Percentiles rank a stretch among this genome's conserved stretches.
Evolutionary conservation across 92 coral and sea anemone species (phyloP).

Genomic region (Meandrina meandrites): DNA sequence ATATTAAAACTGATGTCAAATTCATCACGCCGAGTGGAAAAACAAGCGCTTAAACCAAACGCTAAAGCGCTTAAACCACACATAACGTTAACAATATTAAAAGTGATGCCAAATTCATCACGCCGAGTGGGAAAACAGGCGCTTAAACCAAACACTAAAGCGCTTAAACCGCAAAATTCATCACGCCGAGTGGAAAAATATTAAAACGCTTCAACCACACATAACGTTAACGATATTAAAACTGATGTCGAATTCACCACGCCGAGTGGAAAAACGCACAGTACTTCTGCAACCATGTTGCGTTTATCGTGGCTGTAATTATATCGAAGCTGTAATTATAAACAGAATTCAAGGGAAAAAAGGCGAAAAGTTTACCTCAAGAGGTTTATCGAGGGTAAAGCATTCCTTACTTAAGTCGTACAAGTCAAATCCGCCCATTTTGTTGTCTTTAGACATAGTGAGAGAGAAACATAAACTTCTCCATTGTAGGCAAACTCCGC

Average conservation of each 20-base stretch:
- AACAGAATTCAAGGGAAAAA: neutral
- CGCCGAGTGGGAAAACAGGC: too few relatives aligned
- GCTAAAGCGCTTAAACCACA: too few relatives aligned
- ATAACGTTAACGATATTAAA: too few relatives aligned
- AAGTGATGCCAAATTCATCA: too few relatives aligned
- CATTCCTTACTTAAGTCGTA: neutral
- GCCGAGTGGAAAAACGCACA: neutral
- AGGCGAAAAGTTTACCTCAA: constrained; percentile 9
- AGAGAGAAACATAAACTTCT: neutral
- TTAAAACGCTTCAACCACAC: too few relatives aligned
- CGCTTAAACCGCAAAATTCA: too few relatives aligned
- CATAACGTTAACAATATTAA: too few relatives aligned
- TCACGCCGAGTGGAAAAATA: too few relatives aligned
- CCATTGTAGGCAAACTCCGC: neutral
- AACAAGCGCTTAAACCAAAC: too few relatives aligned
- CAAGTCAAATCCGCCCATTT: neutral
- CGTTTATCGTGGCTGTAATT: neutral
- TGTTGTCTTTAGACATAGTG: constrained; percentile 9
- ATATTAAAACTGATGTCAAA: too few relatives aligned
- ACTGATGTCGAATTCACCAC: neutral
- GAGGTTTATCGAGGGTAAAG: constrained; percentile 1
- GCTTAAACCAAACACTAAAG: too few relatives aligned
- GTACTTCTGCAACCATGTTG: neutral
- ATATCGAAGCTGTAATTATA: neutral
- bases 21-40: too few relatives aligned